phyloP scores from a whole-genome alignment of 2,797 vertebrate genomes.

The Neosilurus mollespiculum region DNA sequence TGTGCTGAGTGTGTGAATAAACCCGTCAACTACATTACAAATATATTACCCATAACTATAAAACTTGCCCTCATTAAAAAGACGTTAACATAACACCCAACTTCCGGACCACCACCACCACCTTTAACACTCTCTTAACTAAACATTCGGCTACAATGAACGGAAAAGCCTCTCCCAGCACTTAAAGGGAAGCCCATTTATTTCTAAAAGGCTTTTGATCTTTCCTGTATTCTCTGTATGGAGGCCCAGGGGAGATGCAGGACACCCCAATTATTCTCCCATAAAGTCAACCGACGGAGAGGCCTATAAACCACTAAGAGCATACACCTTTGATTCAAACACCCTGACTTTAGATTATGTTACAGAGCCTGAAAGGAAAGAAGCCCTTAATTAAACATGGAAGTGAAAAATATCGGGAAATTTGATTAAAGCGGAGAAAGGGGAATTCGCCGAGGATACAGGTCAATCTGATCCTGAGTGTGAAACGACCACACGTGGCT shows the following conservation, averaged over 20 bases:
- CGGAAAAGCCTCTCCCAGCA: constrained; percentile 64
- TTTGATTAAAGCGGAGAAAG: constrained; percentile 1
- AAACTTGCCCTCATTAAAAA: constrained; percentile 25
- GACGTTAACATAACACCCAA: constrained; percentile 45
- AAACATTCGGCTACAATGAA: constrained; percentile 66
- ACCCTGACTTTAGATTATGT: constrained; percentile 47
- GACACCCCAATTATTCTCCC: constrained; percentile 43
- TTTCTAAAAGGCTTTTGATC: constrained; percentile 49
- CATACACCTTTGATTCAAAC: constrained; percentile 49
- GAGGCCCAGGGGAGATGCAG: constrained; percentile 41
- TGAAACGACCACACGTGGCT: no score
- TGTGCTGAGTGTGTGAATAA: constrained; percentile 3
- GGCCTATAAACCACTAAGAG: constrained; percentile 48
- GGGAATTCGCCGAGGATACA: not conserved
- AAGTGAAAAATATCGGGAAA: constrained; percentile 23
- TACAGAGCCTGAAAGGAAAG: constrained; percentile 40
- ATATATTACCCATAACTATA: constrained; percentile 10
- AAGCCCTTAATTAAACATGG: constrained; percentile 53
- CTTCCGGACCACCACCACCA: constrained; percentile 49
- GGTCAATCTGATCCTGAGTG: not conserved
- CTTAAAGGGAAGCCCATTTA: constrained; percentile 45
- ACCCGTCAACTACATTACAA: not conserved
- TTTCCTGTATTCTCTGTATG: constrained; percentile 49
- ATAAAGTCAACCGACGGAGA: constrained; percentile 49
- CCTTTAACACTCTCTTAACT: constrained; percentile 61